Evolutionary conservation across 2,113 vertebrate genomes (phyloP).

Genomic region (Otis tarda): DNA sequence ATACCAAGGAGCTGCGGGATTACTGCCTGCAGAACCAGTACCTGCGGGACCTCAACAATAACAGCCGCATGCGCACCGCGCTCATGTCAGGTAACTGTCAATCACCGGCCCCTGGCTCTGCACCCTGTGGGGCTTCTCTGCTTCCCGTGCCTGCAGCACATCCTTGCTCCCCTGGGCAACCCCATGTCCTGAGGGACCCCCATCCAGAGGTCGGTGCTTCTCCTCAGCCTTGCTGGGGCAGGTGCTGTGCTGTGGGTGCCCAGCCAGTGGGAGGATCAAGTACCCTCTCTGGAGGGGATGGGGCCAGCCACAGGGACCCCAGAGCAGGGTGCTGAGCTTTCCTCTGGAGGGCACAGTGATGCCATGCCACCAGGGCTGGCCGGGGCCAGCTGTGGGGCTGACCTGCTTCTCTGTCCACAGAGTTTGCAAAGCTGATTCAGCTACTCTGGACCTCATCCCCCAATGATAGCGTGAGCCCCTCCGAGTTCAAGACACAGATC

Average conservation of each 20-base stretch:
- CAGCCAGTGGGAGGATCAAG: not conserved
- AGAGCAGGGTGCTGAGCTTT: not conserved
- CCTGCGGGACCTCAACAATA: slow-evolving; percentile 84
- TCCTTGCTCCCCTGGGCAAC: not conserved
- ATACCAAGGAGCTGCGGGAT: slow-evolving; percentile 91
- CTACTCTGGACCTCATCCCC: slow-evolving; percentile 88
- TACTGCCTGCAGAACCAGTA: slow-evolving; percentile 91
- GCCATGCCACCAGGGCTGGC: not conserved
- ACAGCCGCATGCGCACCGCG: slow-evolving; percentile 77
- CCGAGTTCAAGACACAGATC: slow-evolving; percentile 93
- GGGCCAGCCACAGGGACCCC: fast-evolving
- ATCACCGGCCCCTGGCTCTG: fast-evolving
- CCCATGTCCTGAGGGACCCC: not conserved
- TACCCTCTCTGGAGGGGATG: not conserved
- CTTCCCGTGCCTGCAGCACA: not conserved
- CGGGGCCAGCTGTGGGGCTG: not conserved
- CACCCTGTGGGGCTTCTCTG: not conserved
- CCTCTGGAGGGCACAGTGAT: not conserved
- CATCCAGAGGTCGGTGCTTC: fast-evolving
- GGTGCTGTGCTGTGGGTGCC: not conserved
- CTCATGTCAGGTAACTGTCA: slow-evolving; percentile 86
- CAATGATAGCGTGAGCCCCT: slow-evolving; percentile 89
- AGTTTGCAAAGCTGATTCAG: slow-evolving; percentile 93
- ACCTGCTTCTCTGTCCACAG: slow-evolving; percentile 52
- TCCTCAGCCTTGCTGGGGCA: not conserved